A percentile compares a stretch with the other conserved stretches of the same genome.
Evolutionary conservation across 2,113 vertebrate species (phyloP).

Genomic region (Colinus virginianus): DNA sequence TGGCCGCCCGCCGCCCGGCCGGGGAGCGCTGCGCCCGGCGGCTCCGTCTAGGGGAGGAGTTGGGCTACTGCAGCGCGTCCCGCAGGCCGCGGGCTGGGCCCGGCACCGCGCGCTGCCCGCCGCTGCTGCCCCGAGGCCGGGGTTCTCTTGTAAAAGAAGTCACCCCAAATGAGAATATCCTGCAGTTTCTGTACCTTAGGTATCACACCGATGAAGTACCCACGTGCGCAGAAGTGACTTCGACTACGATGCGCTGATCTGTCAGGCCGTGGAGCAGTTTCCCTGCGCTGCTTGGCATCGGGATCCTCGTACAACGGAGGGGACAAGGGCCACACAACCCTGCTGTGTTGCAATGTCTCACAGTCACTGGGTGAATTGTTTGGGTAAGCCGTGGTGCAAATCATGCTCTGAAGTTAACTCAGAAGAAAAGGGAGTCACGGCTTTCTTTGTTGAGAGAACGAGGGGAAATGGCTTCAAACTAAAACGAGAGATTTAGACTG

Average conservation of each 20-base stretch:
- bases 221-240: background rate
- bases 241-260: no score
- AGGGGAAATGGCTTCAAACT: no score
- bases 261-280: accelerated
- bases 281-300: background rate
- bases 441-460: background rate
- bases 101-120: no score
- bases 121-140: no score
- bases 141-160: background rate
- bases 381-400: background rate
- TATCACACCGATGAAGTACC: accelerated
- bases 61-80: no score
- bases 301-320: background rate
- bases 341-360: background rate
- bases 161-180: background rate
- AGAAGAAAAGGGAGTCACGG: background rate
- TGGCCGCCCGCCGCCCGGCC: no score
- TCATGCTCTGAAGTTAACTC: background rate
- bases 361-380: background rate
- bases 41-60: no score
- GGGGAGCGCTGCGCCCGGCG: no score
- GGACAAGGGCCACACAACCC: background rate
- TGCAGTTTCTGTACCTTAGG: background rate
- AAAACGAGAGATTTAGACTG: no score
- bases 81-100: no score